These are phyloP conservation scores for Melierax canorus DNA, from an alignment of 2,113 vertebrate genomes.

Conservation along the genomic window DNA sequence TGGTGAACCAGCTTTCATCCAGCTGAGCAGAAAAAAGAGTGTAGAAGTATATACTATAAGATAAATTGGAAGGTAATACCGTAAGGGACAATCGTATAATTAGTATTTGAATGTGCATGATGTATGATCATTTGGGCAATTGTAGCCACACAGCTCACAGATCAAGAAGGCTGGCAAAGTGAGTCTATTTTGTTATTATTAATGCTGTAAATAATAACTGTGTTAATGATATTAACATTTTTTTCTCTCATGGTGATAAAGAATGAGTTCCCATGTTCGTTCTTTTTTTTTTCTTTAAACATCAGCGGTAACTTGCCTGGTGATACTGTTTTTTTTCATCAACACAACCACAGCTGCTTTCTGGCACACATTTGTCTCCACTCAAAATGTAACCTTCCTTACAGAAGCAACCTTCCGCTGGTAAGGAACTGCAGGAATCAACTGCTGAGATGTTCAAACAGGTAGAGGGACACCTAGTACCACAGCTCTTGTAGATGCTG, in stretches of 20 bases:
- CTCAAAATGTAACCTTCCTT: constrained; percentile 66
- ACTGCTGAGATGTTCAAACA: background rate
- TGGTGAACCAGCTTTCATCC: constrained; percentile 81
- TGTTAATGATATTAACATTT: background rate
- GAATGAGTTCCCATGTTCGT: background rate
- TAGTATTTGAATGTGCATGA: background rate
- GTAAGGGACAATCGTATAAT: background rate
- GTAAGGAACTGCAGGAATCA: constrained; percentile 38
- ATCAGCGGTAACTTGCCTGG: constrained; percentile 66
- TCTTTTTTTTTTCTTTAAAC: background rate
- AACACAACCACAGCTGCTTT: constrained; percentile 63
- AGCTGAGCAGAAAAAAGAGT: constrained; percentile 54
- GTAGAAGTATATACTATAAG: background rate
- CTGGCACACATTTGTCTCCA: constrained; percentile 61
- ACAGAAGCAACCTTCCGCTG: constrained; percentile 72
- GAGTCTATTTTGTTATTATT: background rate
- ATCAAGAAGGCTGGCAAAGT: background rate
- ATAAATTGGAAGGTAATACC: background rate
- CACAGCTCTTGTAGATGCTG: constrained; percentile 64
- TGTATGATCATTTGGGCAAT: background rate
- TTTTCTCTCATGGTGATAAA: background rate
- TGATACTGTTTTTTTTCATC: constrained; percentile 75
- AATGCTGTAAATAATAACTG: background rate
- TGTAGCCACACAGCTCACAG: background rate
- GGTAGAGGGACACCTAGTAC: constrained; percentile 55